Evolutionary conservation across 1,140 invertebrate genomes (phyloP).

Genomic region (Callitettix versicolor): DNA sequence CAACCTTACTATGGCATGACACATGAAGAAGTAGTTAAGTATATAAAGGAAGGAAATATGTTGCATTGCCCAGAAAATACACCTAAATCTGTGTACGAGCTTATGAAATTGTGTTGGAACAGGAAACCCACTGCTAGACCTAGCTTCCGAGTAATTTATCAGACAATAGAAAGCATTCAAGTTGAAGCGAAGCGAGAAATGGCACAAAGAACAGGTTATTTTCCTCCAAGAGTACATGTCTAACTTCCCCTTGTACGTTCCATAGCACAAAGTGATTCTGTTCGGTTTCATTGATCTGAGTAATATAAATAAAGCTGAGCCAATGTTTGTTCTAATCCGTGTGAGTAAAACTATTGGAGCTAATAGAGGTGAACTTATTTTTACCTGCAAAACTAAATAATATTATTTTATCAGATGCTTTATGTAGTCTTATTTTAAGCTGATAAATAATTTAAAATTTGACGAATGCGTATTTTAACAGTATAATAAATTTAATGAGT

Average conservation of each 20-base stretch:
- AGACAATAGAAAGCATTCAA: conserved; percentile 53
- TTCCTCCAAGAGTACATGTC: conserved; percentile 13
- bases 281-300: too few relatives aligned
- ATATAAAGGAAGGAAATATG: conserved; percentile 82
- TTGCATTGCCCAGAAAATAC: conserved; percentile 81
- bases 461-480: too few relatives aligned
- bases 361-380: too few relatives aligned
- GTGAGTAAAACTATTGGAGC: too few relatives aligned
- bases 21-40: conserved; percentile 88
- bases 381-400: too few relatives aligned
- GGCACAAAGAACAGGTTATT: conserved; percentile 1
- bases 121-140: conserved; percentile 72
- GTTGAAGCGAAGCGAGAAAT: conserved; percentile 36
- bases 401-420: too few relatives aligned
- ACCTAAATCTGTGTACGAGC: conserved; percentile 76
- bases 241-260: not conserved
- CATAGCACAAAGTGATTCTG: too few relatives aligned
- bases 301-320: too few relatives aligned
- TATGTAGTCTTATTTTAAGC: too few relatives aligned
- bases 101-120: conserved; percentile 92
- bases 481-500: too few relatives aligned
- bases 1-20: conserved; percentile 93
- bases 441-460: too few relatives aligned
- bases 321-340: too few relatives aligned
- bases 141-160: conserved; percentile 64